phyloP scores from a whole-genome alignment of 2,888 invertebrate genomes.

The Clostera curtula region DNA sequence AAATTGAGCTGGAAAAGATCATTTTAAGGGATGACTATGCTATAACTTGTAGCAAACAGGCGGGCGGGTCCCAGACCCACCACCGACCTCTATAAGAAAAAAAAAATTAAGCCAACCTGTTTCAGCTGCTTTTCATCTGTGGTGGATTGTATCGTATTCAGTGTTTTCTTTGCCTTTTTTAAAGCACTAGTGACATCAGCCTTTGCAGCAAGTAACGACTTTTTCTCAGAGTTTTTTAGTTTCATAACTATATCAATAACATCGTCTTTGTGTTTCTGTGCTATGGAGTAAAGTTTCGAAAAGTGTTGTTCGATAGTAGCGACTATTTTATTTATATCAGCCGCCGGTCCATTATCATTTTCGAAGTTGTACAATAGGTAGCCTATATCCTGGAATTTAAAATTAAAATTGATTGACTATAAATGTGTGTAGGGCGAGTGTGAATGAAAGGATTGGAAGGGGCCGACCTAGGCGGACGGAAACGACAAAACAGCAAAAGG shows the following conservation, averaged over 20 bases:
- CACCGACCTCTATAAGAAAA: constrained; percentile 1
- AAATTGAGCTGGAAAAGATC: constrained; percentile 47
- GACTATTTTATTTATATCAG: constrained; percentile 38
- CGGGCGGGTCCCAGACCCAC: constrained; percentile 1
- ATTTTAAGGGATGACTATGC: too few species aligned
- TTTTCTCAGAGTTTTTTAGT: constrained; percentile 39
- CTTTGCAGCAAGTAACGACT: constrained; percentile 43
- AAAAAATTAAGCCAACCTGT: constrained; percentile 30
- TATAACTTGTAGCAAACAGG: too few species aligned
- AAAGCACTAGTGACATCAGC: constrained; percentile 36
- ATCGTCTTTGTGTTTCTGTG: constrained; percentile 70
- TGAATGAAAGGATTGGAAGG: too few species aligned
- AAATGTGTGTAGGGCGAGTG: too few species aligned
- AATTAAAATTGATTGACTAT: not conserved
- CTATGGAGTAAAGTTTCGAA: constrained; percentile 57
- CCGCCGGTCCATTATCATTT: constrained; percentile 36
- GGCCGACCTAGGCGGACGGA: too few species aligned
- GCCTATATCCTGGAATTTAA: constrained; percentile 49
- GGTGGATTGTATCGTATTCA: constrained; percentile 26
- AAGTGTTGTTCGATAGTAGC: constrained; percentile 66
- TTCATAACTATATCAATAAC: constrained; percentile 44
- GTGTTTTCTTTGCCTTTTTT: constrained; percentile 35
- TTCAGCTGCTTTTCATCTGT: constrained; percentile 35
- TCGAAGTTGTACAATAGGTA: constrained; percentile 45
- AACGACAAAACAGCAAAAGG: too few species aligned